Percentiles rank a stretch among this genome's conserved stretches.
These are phyloP conservation scores for Calameuta idolon DNA, from an alignment of 2,888 invertebrate species.

Conservation along the genomic window DNA sequence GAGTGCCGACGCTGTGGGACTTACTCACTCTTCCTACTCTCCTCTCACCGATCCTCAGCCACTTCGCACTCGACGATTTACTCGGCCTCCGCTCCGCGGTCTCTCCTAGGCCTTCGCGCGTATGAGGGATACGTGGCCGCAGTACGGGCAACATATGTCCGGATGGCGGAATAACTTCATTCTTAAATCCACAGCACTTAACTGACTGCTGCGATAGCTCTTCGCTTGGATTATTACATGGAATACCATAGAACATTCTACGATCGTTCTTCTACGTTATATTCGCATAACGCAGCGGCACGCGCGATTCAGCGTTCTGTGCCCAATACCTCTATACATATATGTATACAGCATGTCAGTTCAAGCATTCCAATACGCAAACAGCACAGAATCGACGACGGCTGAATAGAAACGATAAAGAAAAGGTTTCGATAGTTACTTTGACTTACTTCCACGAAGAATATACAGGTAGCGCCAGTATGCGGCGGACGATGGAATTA, in stretches of 20 bases:
- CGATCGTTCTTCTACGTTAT: too few species aligned
- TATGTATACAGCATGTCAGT: too few species aligned
- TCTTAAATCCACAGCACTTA: neutral
- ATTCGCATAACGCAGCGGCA: too few species aligned
- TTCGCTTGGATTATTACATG: too few species aligned
- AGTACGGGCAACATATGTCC: neutral
- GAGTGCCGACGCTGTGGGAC: constrained; percentile 15
- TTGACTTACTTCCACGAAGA: neutral
- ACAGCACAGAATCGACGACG: too few species aligned
- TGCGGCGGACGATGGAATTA: constrained; percentile 56
- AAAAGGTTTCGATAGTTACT: too few species aligned
- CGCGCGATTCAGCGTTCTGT: too few species aligned
- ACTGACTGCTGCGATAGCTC: too few species aligned
- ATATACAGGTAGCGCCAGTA: constrained; percentile 40
- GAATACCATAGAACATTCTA: too few species aligned
- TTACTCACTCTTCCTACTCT: constrained; percentile 21
- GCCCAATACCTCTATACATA: too few species aligned
- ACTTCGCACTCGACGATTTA: constrained; percentile 8
- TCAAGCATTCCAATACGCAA: too few species aligned
- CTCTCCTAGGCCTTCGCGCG: neutral
- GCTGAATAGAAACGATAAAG: too few species aligned
- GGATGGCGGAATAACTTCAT: constrained; percentile 2
- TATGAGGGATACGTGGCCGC: neutral
- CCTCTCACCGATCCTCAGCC: neutral
- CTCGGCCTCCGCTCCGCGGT: constrained; percentile 22